These are phyloP conservation scores for Sinocyclocheilus maitianheensis DNA, from an alignment of 2,113 vertebrate genomes.

Conservation along the genomic window DNA sequence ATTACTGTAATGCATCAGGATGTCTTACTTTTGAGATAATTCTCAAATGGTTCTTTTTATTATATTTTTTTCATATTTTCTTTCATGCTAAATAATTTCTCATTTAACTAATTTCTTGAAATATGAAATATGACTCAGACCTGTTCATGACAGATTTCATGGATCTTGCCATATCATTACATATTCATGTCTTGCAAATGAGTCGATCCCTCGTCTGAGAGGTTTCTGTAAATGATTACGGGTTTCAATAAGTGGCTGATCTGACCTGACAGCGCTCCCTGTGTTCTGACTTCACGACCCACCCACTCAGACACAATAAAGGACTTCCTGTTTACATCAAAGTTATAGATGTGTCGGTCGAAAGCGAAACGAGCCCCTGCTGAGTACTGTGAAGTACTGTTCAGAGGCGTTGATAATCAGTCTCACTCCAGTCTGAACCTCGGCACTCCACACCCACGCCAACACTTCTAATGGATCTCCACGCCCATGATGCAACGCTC, in stretches of 20 bases:
- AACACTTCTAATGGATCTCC: constrained; percentile 28
- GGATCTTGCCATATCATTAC: not conserved
- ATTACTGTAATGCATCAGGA: no score
- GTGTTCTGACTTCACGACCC: constrained; percentile 12
- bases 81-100: not conserved
- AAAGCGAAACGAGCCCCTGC: constrained; percentile 16
- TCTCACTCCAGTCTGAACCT: constrained; percentile 35
- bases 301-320: constrained; percentile 41
- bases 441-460: constrained; percentile 28
- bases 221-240: not conserved
- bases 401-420: constrained; percentile 34
- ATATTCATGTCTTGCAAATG: not conserved
- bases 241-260: constrained; percentile 8
- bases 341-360: constrained; percentile 7
- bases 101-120: not conserved
- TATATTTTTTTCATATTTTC: not conserved
- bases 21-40: no score
- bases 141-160: not conserved
- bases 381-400: constrained; percentile 31
- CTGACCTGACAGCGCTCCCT: not conserved
- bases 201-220: not conserved
- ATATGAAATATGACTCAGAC: not conserved
- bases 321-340: constrained; percentile 35
- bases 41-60: no score
- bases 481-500: constrained; percentile 1